Conservation (phyloP, 64 coral and sea anemone species). For the Porites lutea region DNA sequence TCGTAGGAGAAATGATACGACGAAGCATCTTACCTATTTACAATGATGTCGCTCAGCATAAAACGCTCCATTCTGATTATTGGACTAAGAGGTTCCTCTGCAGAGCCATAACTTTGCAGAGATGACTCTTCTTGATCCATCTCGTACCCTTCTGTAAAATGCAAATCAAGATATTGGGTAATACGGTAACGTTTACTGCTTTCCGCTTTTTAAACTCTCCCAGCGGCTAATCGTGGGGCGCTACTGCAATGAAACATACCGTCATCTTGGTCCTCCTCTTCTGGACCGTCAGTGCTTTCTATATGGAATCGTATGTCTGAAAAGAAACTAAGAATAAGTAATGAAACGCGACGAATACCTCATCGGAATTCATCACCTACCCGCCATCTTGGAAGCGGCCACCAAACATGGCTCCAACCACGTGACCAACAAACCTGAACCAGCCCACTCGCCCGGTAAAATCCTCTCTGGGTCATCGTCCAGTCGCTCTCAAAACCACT, state of each 20-base stretch:
- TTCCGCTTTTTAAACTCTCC: not conserved
- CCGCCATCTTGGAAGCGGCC: constrained; percentile 99
- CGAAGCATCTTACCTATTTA: constrained; percentile 80
- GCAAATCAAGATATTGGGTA: constrained; percentile 65
- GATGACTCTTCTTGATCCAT: constrained; percentile 87
- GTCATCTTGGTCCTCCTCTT: constrained; percentile 98
- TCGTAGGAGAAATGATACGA: not conserved
- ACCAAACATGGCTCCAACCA: constrained; percentile 87
- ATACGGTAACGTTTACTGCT: constrained; percentile 1
- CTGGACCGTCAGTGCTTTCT: constrained; percentile 79
- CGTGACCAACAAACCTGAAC: constrained; percentile 57
- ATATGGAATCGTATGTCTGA: constrained; percentile 97
- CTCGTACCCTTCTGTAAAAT: constrained; percentile 84
- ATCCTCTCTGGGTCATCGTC: too few relatives aligned
- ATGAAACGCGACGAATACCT: constrained; percentile 49
- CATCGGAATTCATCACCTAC: constrained; percentile 92
- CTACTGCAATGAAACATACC: constrained; percentile 57
- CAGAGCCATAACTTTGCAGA: constrained; percentile 78
- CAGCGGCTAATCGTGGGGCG: not conserved
- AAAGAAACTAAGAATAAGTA: constrained; percentile 62
- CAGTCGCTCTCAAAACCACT: too few relatives aligned
- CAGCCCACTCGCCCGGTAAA: constrained; percentile 8
- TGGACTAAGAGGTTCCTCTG: constrained; percentile 91
- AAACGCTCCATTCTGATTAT: constrained; percentile 94
- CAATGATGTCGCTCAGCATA: constrained; percentile 96